Base-by-base conservation (phyloP, 2,113 vertebrate genomes). In the Neofelis nebulosa region DNA sequence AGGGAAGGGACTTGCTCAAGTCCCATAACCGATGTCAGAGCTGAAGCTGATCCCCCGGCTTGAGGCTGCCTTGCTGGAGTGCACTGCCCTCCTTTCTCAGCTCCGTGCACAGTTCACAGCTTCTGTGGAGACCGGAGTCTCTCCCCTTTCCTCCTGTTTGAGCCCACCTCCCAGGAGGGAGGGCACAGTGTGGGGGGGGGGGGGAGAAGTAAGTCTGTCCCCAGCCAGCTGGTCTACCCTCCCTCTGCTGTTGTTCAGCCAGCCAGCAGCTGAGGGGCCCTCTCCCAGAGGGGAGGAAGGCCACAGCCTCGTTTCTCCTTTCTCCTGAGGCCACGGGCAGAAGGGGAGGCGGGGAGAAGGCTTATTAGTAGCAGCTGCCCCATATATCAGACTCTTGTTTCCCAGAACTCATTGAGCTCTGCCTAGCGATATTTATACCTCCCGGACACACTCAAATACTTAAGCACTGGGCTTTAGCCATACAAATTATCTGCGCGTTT, bases 341-440 rank as follows among this genome's bases (percentile, higher is more conserved):
- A 80, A 79, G 94, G 95, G 36, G 63, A 71, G 78, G 82, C 1
- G 13, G 82, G 73, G 74, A 66, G 27, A 29, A 0, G 45, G 91
- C 87, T 50, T 84, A 61, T 73, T 50, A 73, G 87, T 7, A 84
- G 92, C 93, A 84, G 93, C 87, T 97, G 95, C 36, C 68, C 82
- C 95, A 50, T 66, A 65, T 52, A 48, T 73, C 76, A 74, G 87
- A 23, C 63, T 88, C 79, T 10, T 10, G 23, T 19, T 96, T 83
- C 87, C 68, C 68, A 84, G 88, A 65, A 66, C 74, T 48, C 90
- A 16, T 2, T n/a, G 92, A 94, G 45, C 1, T 31, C 71, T 94
- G 88, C 79, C 85, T 61, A 14, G 38, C 0, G 14, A 23, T 73
- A 48, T 85, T 94, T 89, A 66, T 31, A 57, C 18, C 66, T 95